Percentiles rank a stretch among this genome's conserved stretches.
Conservation (phyloP, 2,113 vertebrate species). For the Andinoacara biseriatus region DNA sequence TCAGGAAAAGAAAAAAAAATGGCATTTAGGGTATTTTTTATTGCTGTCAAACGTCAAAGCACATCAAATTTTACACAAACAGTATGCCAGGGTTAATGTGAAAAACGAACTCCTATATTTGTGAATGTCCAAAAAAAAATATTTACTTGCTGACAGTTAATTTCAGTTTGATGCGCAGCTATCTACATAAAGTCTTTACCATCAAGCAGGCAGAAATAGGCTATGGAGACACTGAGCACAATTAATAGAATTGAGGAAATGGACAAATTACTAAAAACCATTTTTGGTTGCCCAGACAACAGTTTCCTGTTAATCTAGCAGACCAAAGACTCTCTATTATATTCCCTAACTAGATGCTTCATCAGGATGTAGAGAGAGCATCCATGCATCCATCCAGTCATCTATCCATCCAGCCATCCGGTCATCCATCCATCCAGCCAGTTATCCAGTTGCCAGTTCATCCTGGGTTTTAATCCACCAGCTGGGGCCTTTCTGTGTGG, state of each 20-base stretch:
- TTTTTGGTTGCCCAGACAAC: slow-evolving; percentile 13
- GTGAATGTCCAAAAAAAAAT: too few relatives aligned
- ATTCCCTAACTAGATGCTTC: slow-evolving; percentile 20
- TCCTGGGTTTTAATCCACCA: neutral
- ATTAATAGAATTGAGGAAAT: slow-evolving; percentile 42
- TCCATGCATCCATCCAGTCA: neutral
- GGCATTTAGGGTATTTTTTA: too few relatives aligned
- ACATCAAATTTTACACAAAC: too few relatives aligned
- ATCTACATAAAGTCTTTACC: neutral
- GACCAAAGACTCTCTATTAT: neutral
- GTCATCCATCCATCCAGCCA: neutral
- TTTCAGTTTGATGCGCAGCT: neutral
- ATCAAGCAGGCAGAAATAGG: slow-evolving; percentile 17
- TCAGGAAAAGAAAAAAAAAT: too few relatives aligned
- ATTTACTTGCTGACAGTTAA: neutral
- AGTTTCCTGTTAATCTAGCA: slow-evolving; percentile 12
- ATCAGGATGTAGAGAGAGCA: neutral
- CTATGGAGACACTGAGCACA: slow-evolving; percentile 16
- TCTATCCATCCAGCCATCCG: neutral
- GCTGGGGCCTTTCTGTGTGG: neutral
- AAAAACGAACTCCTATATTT: too few relatives aligned
- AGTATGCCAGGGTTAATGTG: too few relatives aligned
- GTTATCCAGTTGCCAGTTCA: neutral
- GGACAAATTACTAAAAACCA: slow-evolving; percentile 6
- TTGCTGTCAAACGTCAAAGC: too few relatives aligned